Conservation (phyloP, 1,140 invertebrate species). For the Macrocentrus cingulum region DNA sequence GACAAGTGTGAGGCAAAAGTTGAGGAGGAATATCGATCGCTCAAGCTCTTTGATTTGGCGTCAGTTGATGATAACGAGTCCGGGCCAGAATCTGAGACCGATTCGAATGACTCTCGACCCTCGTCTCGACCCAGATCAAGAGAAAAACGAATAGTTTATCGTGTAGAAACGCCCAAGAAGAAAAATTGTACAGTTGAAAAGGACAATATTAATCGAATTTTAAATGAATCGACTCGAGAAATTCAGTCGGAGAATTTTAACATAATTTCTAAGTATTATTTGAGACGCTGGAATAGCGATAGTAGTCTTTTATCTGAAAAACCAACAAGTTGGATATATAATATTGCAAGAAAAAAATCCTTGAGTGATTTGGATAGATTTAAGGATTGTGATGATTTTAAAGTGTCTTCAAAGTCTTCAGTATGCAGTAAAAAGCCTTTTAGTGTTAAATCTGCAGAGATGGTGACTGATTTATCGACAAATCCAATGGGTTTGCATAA, state of each 20-base stretch:
- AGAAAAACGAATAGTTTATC: slow-evolving; percentile 20
- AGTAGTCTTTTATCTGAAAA: slow-evolving; percentile 40
- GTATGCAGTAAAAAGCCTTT: slow-evolving; percentile 9
- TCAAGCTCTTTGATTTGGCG: slow-evolving; percentile 48
- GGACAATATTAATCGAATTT: too few species aligned
- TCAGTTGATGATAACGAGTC: slow-evolving; percentile 52
- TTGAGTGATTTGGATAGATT: slow-evolving; percentile 38
- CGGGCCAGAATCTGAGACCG: slow-evolving; percentile 52
- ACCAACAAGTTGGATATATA: too few species aligned
- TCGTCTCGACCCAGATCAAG: slow-evolving; percentile 35
- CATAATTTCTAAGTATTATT: not conserved
- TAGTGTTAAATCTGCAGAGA: slow-evolving; percentile 1
- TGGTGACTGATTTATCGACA: not conserved
- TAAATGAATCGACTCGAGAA: too few species aligned
- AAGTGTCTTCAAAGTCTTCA: slow-evolving; percentile 17
- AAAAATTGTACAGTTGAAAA: not conserved
- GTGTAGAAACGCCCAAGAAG: not conserved
- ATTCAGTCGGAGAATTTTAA: too few species aligned
- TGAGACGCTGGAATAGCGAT: slow-evolving; percentile 39
- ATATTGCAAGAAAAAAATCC: too few species aligned
- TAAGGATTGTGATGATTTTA: slow-evolving; percentile 16
- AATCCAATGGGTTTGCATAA: not conserved
- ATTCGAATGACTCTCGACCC: slow-evolving; percentile 51
- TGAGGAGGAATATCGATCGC: slow-evolving; percentile 41
- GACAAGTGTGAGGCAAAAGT: not conserved